These are phyloP conservation scores for Microcebus griseorufus DNA, from an alignment of 2,113 vertebrate species.

Conservation along the genomic window DNA sequence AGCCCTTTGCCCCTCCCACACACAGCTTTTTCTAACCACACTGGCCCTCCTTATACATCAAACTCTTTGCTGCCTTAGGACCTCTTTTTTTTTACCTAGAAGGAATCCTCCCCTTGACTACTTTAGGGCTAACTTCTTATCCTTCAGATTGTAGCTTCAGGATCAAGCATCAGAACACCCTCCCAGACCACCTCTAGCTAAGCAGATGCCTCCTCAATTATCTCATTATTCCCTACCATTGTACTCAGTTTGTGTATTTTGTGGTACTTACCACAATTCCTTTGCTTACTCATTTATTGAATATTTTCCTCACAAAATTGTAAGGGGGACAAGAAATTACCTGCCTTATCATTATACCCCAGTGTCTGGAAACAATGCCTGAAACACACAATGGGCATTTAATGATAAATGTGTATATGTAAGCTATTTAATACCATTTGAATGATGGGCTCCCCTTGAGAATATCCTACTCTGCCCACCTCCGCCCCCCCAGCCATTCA, in stretches of 20 bases:
- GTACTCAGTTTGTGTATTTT: not conserved
- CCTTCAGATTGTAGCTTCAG: not conserved
- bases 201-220: not conserved
- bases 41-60: not conserved
- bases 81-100: not conserved
- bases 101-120: not conserved
- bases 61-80: not conserved
- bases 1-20: not conserved
- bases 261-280: not conserved
- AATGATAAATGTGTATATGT: not conserved
- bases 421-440: not conserved
- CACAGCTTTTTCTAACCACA: not conserved
- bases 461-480: not conserved
- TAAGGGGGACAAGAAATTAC: not conserved
- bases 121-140: not conserved
- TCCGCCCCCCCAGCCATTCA: not conserved
- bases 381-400: not conserved
- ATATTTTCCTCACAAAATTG: not conserved
- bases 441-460: not conserved
- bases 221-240: not conserved
- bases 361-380: not conserved
- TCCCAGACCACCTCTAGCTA: not conserved
- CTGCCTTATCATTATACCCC: not conserved
- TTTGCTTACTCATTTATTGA: not conserved
- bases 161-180: not conserved